Evolutionary conservation across 2,113 vertebrate species (phyloP), one percentile per base, ranked within the genome.

Genomic region (Ceyx melanurus): DNA sequence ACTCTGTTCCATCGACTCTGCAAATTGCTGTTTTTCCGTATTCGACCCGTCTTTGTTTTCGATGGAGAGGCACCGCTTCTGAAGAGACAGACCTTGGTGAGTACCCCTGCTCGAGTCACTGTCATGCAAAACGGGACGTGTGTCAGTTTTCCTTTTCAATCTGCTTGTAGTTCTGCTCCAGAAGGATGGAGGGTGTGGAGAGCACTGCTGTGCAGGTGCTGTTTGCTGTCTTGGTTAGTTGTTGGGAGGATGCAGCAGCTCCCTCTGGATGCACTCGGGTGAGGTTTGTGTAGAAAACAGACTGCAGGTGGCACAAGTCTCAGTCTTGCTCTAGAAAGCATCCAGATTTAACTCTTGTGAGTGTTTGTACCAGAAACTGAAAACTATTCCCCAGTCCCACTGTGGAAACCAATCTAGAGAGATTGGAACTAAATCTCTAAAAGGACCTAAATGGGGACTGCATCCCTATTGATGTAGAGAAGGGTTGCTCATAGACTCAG

Each of bases 1-100:
- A 99, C 98, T 10, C 97, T 99, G 65, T 99, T 99, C 73, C 97
- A 98, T 83, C 99, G 99, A 6, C 98, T 99, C 92, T 99, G 99
- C 94, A 99, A 99, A 88, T 97, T 99, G 57, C 97, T 99, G 3
- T 99, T 99, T 97, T 99, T 99, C 92, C 98, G 98, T 71, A 99
- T 99, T 95, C 98, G 97, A 12, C 99, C 99, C 1, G 96, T 99
- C 66, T 99, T 99, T 96, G 99, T 99, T 72, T 99, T 99, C 97
- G 99, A 99, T 92, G 99, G 99, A 17, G 99, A 99, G 9, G 98
- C 99, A 4, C 99, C 99, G 0, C 97, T 99, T 60, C 93, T 99
- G 92, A 99, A 99, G 98, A 99, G 97, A 70, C 99, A 99, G 89
- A 99, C 99, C 31, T 97, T 99, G 98, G 99, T 99, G 95, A 71